Conservation (phyloP, 1,140 invertebrate genomes). For the Drosophila athabasca region DNA sequence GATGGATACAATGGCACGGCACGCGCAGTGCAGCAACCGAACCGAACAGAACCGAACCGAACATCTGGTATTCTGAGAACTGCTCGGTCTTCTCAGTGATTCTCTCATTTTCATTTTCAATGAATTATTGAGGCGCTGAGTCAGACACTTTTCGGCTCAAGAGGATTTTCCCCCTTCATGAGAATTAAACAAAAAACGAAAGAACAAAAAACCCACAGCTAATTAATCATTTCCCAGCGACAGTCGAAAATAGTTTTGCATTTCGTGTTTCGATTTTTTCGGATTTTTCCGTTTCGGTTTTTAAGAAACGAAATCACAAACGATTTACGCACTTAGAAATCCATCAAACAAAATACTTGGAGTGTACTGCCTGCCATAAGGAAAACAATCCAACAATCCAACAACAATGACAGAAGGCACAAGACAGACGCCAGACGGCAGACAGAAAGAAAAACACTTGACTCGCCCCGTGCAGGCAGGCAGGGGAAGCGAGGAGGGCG, state of each 20-base stretch:
- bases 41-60: neutral
- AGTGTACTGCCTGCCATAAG: constrained; percentile 2
- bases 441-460: constrained; percentile 48
- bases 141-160: constrained; percentile 57
- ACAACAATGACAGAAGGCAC: constrained; percentile 25
- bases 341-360: constrained; percentile 67
- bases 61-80: constrained; percentile 8
- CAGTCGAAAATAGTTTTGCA: constrained; percentile 34
- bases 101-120: constrained; percentile 7
- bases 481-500: neutral
- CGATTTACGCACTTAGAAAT: constrained; percentile 77
- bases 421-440: constrained; percentile 3
- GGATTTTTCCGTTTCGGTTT: neutral
- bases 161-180: constrained; percentile 61
- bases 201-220: constrained; percentile 25
- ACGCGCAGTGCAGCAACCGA: constrained; percentile 5
- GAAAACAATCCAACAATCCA: constrained; percentile 17
- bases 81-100: neutral
- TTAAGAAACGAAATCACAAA: constrained; percentile 43
- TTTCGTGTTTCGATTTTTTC: constrained; percentile 8
- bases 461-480: constrained; percentile 16
- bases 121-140: constrained; percentile 70
- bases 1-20: constrained; percentile 38
- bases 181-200: constrained; percentile 10
- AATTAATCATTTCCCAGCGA: constrained; percentile 69